phyloP scores from a whole-genome alignment of 2,113 vertebrate species.

The Colossoma macropomum region DNA sequence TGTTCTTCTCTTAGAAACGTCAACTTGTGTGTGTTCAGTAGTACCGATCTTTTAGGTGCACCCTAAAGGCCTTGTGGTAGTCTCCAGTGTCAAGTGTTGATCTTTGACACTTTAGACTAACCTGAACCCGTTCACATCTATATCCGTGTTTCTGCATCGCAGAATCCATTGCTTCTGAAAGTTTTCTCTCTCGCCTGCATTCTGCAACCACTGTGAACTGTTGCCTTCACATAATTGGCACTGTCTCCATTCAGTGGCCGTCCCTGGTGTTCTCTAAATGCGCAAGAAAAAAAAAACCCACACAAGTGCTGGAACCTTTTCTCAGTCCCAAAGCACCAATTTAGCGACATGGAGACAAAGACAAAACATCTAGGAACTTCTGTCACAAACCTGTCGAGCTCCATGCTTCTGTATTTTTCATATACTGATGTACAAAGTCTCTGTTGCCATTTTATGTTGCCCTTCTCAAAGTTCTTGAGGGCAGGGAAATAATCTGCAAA shows the following conservation, averaged over 20 bases:
- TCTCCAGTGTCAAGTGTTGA: slow-evolving; percentile 16
- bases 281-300: slow-evolving; percentile 14
- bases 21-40: not conserved
- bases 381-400: slow-evolving; percentile 9
- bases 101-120: not conserved
- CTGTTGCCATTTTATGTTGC: slow-evolving; percentile 3
- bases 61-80: not conserved
- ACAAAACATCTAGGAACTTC: slow-evolving; percentile 43
- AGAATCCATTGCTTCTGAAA: not conserved
- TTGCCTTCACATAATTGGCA: slow-evolving; percentile 21
- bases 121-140: slow-evolving; percentile 5
- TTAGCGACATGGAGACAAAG: slow-evolving; percentile 33
- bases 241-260: not conserved
- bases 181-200: not conserved
- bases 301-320: not conserved
- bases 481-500: not conserved
- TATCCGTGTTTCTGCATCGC: not conserved
- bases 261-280: slow-evolving; percentile 23
- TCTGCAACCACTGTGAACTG: not conserved
- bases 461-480: not conserved
- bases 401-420: slow-evolving; percentile 23
- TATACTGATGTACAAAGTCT: slow-evolving; percentile 31
- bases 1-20: slow-evolving; percentile 32
- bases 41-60: not conserved
- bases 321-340: slow-evolving; percentile 35